Base-by-base conservation (phyloP, 2,113 vertebrate genomes). In the Setophaga petechia region DNA sequence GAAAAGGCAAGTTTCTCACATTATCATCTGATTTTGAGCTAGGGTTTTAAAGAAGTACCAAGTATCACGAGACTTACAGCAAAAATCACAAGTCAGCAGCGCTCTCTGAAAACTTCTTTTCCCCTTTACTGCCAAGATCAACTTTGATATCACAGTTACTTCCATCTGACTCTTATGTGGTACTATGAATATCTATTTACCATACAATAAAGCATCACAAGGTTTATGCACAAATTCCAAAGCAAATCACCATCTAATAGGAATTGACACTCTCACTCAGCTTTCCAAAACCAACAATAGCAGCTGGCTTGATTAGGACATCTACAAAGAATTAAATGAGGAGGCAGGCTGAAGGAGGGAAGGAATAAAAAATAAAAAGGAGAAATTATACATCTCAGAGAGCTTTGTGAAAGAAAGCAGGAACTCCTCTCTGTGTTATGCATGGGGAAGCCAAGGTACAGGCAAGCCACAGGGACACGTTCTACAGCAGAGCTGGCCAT, bases 81-180 rank as follows among this genome's bases (percentile, higher is more conserved):
- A 94, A 91, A 91, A 89, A 87, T 85, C 92, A 77, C 61, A 91
- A 95, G 54, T 84, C 66, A 84, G 57, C 57, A 93, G 46, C 7
- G 8, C 21, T 49, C 33, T 37, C 81, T 51, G 43, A 94, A 91
- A 87, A n/a, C 52, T 39, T 82, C 41, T 54, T 82, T 79, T 82
- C 22, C 54, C 54, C 31, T 46, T 84, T 84, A 54, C n/a, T 85
- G 74, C 22, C 84, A 82, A 82, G 71, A 82, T 94, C 44, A 94
- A 52, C 75, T 95, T 90, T 83, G 58, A 87, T 82, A 49, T 87
- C 67, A 89, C 84, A 57, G 44, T 84, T 91, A 84, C 67, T 94
- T 94, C 51, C 55, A 93, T 55, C 77, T 84, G 59, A 82, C 61
- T 84, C 1, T 94, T 94, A 79, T 93, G 65, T 87, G 27, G 31